These are phyloP conservation scores for Cydia fagiglandana DNA, from an alignment of 1,140 invertebrate genomes.

Conservation along the genomic window DNA sequence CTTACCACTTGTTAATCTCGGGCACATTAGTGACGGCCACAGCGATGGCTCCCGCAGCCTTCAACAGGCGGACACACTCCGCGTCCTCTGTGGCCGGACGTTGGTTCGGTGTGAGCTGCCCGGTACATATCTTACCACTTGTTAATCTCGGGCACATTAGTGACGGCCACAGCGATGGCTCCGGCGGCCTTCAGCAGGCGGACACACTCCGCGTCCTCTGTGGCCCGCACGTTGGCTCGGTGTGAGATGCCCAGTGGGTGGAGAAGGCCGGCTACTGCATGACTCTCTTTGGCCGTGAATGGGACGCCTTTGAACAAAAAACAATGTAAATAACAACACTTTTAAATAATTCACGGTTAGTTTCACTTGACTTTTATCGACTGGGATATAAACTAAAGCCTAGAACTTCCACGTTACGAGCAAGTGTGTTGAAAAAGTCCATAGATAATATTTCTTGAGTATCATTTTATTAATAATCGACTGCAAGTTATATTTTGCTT, in stretches of 20 bases:
- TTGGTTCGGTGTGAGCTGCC: conserved; percentile 80
- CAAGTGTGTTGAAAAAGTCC: no score
- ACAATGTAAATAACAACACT: no score
- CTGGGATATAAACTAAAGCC: no score
- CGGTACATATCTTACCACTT: conserved; percentile 81
- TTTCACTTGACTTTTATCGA: no score
- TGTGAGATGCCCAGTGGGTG: conserved; percentile 84
- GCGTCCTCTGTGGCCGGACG: conserved; percentile 86
- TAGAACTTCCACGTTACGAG: no score
- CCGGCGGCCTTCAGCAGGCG: conserved; percentile 87
- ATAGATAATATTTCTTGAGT: no score
- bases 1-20: conserved; percentile 86
- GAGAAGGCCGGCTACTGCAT: conserved; percentile 81
- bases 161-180: conserved; percentile 93
- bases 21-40: conserved; percentile 95
- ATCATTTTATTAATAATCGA: no score
- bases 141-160: conserved; percentile 94
- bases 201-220: conserved; percentile 87
- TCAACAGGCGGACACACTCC: conserved; percentile 85
- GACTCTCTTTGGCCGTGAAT: conserved; percentile 86
- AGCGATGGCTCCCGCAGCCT: conserved; percentile 91
- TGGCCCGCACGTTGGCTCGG: conserved; percentile 79
- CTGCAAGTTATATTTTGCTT: no score
- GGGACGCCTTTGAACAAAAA: conserved; percentile 83
- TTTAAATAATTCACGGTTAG: no score